Conservation (phyloP, 1,140 invertebrate genomes). For the Semibalanus balanoides region DNA sequence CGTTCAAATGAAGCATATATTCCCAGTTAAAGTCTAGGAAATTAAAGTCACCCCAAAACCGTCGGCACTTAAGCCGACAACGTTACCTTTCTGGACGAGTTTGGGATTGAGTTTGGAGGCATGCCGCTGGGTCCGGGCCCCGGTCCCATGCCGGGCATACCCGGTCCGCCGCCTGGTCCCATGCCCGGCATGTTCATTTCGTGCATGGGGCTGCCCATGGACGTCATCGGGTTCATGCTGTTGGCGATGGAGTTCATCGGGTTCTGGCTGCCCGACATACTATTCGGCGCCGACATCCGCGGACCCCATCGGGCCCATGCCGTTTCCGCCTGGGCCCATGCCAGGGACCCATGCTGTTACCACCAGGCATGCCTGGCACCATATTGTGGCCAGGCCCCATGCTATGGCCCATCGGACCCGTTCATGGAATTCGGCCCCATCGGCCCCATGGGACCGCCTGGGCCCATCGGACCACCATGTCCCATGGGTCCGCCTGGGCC, state of each 20-base stretch:
- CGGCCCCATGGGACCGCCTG: conserved; percentile 21
- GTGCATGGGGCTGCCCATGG: conserved; percentile 12
- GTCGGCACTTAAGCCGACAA: no score
- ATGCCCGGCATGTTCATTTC: neutral
- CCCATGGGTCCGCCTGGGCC: conserved; percentile 25
- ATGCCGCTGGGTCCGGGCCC: conserved; percentile 19
- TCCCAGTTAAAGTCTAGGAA: no score
- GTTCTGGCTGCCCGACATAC: no score
- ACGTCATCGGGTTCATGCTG: conserved; percentile 14
- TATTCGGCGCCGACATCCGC: conserved; percentile 19
- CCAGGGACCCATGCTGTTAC: conserved; percentile 21
- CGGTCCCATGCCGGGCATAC: conserved; percentile 24
- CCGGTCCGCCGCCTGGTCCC: conserved; percentile 27
- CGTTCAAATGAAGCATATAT: no score
- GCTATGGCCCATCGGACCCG: conserved; percentile 20
- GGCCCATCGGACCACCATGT: conserved; percentile 21
- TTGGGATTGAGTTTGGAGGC: conserved; percentile 20
- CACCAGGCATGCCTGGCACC: conserved; percentile 18
- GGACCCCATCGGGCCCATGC: conserved; percentile 18
- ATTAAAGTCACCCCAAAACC: no score
- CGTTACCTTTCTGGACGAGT: conserved; percentile 24
- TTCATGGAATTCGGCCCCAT: conserved; percentile 22
- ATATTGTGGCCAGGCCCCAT: conserved; percentile 20
- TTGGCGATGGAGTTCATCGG: neutral
- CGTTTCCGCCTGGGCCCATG: conserved; percentile 18